Conservation (phyloP, 2,797 vertebrate species). For the Tokudaia muenninki region DNA sequence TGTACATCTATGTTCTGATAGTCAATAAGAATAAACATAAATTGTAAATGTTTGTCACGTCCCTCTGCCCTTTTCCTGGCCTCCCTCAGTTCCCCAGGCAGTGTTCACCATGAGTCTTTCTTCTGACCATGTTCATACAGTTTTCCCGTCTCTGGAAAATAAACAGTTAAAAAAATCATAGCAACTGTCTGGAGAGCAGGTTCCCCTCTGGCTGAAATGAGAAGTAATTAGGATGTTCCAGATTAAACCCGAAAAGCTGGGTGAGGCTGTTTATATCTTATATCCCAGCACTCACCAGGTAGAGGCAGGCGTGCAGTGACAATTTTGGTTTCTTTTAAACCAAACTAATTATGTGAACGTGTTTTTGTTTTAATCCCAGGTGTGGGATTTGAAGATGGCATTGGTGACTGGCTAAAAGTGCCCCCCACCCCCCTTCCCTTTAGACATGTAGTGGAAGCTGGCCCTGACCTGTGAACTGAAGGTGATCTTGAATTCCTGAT, state of each 20-base stretch:
- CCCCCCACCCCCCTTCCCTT: background rate
- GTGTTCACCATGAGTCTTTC: too few species aligned
- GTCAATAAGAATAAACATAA: too few species aligned
- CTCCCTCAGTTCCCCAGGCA: too few species aligned
- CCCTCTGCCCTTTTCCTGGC: too few species aligned
- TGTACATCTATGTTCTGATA: too few species aligned
- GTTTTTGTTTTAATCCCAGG: too few species aligned
- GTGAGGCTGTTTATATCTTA: background rate
- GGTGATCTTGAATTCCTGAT: background rate
- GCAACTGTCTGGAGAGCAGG: background rate
- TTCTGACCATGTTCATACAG: too few species aligned
- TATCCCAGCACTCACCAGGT: background rate
- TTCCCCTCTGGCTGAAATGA: background rate
- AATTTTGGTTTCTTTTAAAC: too few species aligned
- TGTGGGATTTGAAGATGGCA: background rate
- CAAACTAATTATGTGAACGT: too few species aligned
- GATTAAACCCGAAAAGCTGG: background rate
- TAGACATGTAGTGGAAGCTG: background rate
- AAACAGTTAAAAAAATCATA: conserved; percentile 3
- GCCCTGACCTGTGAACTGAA: background rate
- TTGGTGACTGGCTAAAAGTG: background rate
- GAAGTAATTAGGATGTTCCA: background rate
- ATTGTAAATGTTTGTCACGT: too few species aligned
- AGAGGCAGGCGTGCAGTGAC: too few species aligned
- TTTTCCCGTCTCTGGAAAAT: conserved; percentile 4